phyloP scores from a whole-genome alignment of 2,888 invertebrate species.

The Chrysomela aeneicollis region DNA sequence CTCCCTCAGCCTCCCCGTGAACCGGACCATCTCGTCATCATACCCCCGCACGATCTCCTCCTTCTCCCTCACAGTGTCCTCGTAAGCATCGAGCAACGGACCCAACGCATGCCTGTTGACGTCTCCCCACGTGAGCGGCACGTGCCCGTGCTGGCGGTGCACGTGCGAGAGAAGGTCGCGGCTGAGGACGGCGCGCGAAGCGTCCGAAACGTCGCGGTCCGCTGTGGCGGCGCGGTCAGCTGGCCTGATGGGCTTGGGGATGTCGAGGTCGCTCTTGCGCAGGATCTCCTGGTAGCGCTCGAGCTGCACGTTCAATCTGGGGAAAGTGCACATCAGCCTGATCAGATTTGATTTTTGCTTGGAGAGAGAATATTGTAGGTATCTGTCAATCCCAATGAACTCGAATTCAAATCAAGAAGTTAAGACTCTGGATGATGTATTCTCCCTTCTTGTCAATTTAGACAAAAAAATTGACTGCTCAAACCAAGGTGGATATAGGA shows the following conservation, averaged over 20 bases:
- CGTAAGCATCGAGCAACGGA: slow-evolving; percentile 80
- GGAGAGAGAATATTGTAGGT: too few species aligned
- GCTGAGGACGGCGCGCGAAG: slow-evolving; percentile 20
- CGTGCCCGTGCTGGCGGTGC: slow-evolving; percentile 57
- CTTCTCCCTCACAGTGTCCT: slow-evolving; percentile 80
- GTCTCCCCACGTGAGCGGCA: slow-evolving; percentile 65
- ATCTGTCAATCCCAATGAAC: too few species aligned
- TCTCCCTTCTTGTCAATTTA: too few species aligned
- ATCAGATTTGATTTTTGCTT: too few species aligned
- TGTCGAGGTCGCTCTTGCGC: slow-evolving; percentile 55
- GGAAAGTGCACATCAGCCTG: too few species aligned
- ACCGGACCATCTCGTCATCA: slow-evolving; percentile 73
- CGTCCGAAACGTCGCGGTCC: slow-evolving; percentile 21
- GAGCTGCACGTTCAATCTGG: slow-evolving; percentile 77
- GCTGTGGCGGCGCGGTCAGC: slow-evolving; percentile 21
- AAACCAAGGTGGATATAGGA: too few species aligned
- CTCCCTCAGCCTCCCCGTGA: slow-evolving; percentile 76
- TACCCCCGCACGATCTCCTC: slow-evolving; percentile 75
- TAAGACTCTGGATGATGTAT: too few species aligned
- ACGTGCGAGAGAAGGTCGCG: slow-evolving; percentile 51
- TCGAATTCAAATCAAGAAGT: too few species aligned
- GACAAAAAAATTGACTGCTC: too few species aligned
- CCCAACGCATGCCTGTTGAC: slow-evolving; percentile 69
- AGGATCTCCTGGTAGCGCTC: slow-evolving; percentile 79
- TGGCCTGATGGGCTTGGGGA: slow-evolving; percentile 36